Conservation (phyloP, 1,140 invertebrate genomes). For the Bombus pascuorum region DNA sequence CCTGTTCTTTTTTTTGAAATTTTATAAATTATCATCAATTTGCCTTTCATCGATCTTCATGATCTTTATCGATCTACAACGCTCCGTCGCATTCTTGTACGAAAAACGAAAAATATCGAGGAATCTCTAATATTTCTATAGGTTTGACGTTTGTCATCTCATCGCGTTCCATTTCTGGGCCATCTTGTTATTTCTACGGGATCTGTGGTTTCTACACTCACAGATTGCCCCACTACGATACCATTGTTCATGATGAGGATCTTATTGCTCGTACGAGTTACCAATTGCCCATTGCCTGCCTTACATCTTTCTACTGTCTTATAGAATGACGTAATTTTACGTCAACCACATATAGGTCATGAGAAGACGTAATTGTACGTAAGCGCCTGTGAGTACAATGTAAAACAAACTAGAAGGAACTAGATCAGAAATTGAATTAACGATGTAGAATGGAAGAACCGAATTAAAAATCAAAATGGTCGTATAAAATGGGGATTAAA, state of each 20-base stretch:
- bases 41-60: too few relatives aligned
- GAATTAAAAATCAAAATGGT: background rate
- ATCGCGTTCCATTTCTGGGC: background rate
- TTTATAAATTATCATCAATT: background rate
- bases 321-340: background rate
- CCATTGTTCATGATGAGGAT: background rate
- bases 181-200: constrained; percentile 3
- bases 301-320: background rate
- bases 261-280: background rate
- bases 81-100: background rate
- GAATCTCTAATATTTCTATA: background rate
- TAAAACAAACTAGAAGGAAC: too few relatives aligned
- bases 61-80: background rate
- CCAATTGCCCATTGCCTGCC: background rate
- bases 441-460: too few relatives aligned
- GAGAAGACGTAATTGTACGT: background rate
- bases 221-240: constrained; percentile 1
- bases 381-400: background rate
- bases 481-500: too few relatives aligned
- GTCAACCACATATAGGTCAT: background rate
- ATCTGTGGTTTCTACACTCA: background rate
- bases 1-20: background rate
- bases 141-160: background rate
- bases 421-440: too few relatives aligned
- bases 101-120: background rate